A percentile compares a stretch with the other conserved stretches of the same genome.
These are phyloP conservation scores for Caenorhabditis doughertyi DNA, from an alignment of 2,888 invertebrate genomes.

Conservation along the genomic window DNA sequence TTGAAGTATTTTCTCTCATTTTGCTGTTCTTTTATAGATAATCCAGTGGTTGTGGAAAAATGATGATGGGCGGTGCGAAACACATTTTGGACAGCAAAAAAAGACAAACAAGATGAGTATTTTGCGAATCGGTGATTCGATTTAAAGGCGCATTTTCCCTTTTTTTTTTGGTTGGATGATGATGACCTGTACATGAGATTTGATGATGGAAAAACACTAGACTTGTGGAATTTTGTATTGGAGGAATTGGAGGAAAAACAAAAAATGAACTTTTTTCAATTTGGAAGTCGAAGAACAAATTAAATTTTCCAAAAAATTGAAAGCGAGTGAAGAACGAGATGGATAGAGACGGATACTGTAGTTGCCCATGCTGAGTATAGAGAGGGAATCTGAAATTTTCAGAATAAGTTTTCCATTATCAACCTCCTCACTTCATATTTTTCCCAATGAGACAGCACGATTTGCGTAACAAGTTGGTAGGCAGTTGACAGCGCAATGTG, in stretches of 20 bases:
- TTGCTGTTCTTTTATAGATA: slow-evolving; percentile 27
- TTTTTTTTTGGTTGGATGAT: slow-evolving; percentile 16
- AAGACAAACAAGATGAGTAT: slow-evolving; percentile 16
- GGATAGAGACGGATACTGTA: slow-evolving; percentile 44
- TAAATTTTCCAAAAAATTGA: slow-evolving; percentile 43
- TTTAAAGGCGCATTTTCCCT: slow-evolving; percentile 16
- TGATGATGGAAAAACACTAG: slow-evolving; percentile 34
- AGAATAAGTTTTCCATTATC: background rate
- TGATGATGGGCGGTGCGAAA: slow-evolving; percentile 17
- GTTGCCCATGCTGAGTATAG: slow-evolving; percentile 52
- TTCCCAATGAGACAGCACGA: slow-evolving; percentile 24
- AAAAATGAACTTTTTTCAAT: background rate
- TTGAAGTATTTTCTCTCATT: slow-evolving; percentile 7
- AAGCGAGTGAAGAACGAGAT: slow-evolving; percentile 44
- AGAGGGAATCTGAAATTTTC: slow-evolving; percentile 23
- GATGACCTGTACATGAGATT: slow-evolving; percentile 24
- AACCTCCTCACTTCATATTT: slow-evolving; percentile 15
- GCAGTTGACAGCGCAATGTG: slow-evolving; percentile 44
- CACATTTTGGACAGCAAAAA: slow-evolving; percentile 26
- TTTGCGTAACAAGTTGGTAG: slow-evolving; percentile 51
- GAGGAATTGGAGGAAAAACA: background rate
- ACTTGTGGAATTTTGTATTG: slow-evolving; percentile 3
- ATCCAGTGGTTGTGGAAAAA: background rate
- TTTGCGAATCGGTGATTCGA: slow-evolving; percentile 49
- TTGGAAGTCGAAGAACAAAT: background rate